Evolutionary conservation across 2,888 invertebrate genomes (phyloP).

Genomic region (Drosophila recens): DNA sequence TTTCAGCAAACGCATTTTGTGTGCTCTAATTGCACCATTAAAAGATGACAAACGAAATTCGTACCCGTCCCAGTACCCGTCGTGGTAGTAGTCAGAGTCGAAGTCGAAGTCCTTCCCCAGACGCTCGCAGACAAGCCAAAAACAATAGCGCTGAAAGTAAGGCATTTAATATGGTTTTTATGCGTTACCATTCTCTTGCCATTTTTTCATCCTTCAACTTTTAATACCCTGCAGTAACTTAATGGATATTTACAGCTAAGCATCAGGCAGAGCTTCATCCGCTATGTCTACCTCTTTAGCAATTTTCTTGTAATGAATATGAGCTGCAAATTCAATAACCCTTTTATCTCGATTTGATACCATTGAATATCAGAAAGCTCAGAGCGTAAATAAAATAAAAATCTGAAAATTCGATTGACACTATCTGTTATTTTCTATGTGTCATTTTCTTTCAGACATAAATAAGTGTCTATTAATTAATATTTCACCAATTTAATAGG

Average conservation of each 20-base stretch:
- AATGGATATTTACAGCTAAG: neutral
- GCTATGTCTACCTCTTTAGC: neutral
- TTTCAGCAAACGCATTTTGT: constrained; percentile 79
- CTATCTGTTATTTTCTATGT: neutral
- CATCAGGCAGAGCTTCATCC: neutral
- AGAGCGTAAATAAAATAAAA: neutral
- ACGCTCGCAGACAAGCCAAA: constrained; percentile 42
- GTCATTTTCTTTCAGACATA: neutral
- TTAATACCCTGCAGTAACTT: constrained; percentile 34
- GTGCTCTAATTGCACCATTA: constrained; percentile 80
- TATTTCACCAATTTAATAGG: neutral
- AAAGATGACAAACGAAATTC: constrained; percentile 76
- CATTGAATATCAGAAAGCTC: neutral
- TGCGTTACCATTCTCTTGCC: constrained; percentile 56
- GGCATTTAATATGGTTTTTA: constrained; percentile 78
- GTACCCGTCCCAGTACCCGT: constrained; percentile 5
- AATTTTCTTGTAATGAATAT: neutral
- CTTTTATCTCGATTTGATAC: neutral
- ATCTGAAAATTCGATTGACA: neutral
- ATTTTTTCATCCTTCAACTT: constrained; percentile 10
- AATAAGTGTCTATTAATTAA: no score
- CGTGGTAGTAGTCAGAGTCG: constrained; percentile 4
- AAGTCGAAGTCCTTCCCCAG: constrained; percentile 17
- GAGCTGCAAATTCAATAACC: neutral
- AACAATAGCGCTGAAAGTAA: constrained; percentile 53